Conservation (phyloP, 2,888 invertebrate genomes). For the Mellilla xanthometata region DNA sequence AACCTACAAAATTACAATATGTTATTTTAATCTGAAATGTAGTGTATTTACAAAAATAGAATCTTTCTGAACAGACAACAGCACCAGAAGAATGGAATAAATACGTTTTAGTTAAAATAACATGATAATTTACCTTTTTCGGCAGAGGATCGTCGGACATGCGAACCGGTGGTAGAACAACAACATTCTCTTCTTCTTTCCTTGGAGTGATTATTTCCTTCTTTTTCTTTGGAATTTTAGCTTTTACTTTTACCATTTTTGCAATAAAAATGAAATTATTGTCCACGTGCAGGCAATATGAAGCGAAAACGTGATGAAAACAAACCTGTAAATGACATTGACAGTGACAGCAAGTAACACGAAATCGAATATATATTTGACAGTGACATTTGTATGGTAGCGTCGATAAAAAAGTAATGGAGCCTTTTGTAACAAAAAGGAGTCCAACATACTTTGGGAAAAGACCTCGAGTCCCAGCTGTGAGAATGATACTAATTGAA, state of each 20-base stretch:
- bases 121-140: conserved; percentile 85
- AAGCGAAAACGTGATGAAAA: not conserved
- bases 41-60: too few species aligned
- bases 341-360: too few species aligned
- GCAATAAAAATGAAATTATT: not conserved
- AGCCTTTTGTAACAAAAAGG: too few species aligned
- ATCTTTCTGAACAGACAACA: too few species aligned
- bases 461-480: too few species aligned
- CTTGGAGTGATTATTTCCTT: conserved; percentile 52
- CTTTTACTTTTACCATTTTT: conserved; percentile 64
- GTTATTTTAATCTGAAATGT: too few species aligned
- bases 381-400: too few species aligned
- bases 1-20: conserved; percentile 73
- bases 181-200: conserved; percentile 53
- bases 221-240: conserved; percentile 65
- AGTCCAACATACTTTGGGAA: too few species aligned
- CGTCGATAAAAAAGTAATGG: too few species aligned
- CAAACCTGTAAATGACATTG: not conserved
- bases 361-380: too few species aligned
- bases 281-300: conserved; percentile 15
- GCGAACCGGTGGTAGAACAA: conserved; percentile 80
- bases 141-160: conserved; percentile 88
- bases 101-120: not conserved
- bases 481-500: too few species aligned
- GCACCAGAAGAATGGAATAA: too few species aligned